A percentile compares a stretch with the other conserved stretches of the same genome.
Conservation (phyloP, 2,888 invertebrate genomes). For the Baronia brevicornis region DNA sequence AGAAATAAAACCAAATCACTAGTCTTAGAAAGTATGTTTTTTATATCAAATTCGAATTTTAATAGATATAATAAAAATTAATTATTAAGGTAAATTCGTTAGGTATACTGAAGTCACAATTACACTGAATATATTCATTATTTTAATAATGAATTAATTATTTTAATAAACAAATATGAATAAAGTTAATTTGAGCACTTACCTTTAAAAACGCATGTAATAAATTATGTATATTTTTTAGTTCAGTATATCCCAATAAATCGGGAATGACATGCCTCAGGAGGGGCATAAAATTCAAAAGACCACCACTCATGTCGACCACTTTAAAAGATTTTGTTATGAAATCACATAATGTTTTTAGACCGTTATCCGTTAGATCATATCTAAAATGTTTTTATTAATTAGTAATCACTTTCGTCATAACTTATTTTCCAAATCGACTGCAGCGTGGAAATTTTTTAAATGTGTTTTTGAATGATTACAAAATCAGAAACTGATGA, state of each 20-base stretch:
- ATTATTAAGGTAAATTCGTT: no score
- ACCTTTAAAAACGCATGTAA: conserved; percentile 76
- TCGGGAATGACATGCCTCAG: conserved; percentile 79
- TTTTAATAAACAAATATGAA: not conserved
- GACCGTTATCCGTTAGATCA: conserved; percentile 72
- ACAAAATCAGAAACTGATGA: no score
- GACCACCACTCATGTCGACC: conserved; percentile 81
- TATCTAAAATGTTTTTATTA: conserved; percentile 48
- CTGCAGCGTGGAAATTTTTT: no score
- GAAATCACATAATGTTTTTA: conserved; percentile 70
- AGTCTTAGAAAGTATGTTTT: no score
- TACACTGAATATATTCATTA: no score
- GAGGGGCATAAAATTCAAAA: conserved; percentile 82
- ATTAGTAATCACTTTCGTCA: no score
- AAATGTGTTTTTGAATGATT: no score
- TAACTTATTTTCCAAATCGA: no score
- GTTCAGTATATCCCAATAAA: conserved; percentile 76
- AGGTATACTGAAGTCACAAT: conserved; percentile 1
- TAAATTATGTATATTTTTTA: conserved; percentile 60
- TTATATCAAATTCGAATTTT: no score
- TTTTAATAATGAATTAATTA: no score
- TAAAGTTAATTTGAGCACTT: conserved; percentile 21
- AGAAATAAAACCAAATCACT: no score
- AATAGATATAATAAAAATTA: no score
- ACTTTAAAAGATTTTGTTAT: conserved; percentile 78